Base-by-base conservation (phyloP, 2,888 invertebrate genomes). In the Bellardia pandia region DNA sequence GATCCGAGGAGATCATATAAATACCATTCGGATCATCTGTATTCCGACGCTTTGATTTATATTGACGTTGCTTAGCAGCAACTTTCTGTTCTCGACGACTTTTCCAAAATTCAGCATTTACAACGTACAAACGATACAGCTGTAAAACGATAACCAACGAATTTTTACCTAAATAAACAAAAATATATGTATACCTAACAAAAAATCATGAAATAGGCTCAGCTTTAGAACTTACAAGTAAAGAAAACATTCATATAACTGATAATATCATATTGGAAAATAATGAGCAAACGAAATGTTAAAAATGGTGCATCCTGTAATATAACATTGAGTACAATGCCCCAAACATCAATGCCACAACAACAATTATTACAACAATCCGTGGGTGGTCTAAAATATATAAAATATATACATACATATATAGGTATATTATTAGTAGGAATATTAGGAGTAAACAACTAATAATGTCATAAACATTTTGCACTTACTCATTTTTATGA, bases 191-290 rank as follows among this genome's bases (percentile, higher is more conserved):
- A 53, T 45, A 45, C 2, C 3, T 13, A 1, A 23, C 0, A 23
- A 23, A 23, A 23, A 23, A 23, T 23, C 23, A 2, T 45, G 4
- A 13, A 45, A 3, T 45, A 2, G 42, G 42, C 11, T 2, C 2
- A 3, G 8, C 37, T 33, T 56, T 62, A 6, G 6, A n/a, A 98
- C 94, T 98, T 97, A 94, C 98, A 98, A 0, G 98, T 98, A 94
- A 99, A 99, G 94, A 99, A 99, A 30, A 98, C 97, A 93, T 98
- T 98, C 96, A 98, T 98, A 91, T 99, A 98, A 90, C 97, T 98
- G 89, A 98, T 96, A 45, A 98, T 97, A 89, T 96, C 95, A 93
- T 97, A 98, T 90, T 98, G 96, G 11, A 97, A 95, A 85, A 99
- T 98, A 64, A 99, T 96, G 42, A 98, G 95, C 3, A 98, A 94